Evolutionary conservation across 2,113 vertebrate species (phyloP).

Genomic region (Psophia crepitans): DNA sequence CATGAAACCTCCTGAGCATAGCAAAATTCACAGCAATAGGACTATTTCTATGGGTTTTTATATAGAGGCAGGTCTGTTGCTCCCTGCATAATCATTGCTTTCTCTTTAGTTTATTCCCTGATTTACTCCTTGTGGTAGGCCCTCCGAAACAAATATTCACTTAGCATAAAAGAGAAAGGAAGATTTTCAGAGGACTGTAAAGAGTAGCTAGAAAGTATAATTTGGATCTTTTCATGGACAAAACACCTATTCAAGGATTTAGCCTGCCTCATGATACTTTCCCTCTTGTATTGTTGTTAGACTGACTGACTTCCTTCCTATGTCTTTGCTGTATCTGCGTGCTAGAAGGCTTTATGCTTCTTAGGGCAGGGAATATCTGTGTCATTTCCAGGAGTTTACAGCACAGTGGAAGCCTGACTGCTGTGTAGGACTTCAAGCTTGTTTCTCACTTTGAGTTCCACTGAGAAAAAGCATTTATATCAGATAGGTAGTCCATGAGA

Average conservation of each 20-base stretch:
- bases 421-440: not conserved
- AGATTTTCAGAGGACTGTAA: not conserved
- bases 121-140: not conserved
- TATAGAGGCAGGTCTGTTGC: not conserved
- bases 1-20: not conserved
- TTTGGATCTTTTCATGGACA: not conserved
- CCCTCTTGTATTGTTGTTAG: not conserved
- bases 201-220: not conserved
- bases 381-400: not conserved
- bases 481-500: not conserved
- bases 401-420: not conserved
- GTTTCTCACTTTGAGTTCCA: not conserved
- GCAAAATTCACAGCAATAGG: not conserved
- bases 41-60: not conserved
- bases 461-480: not conserved
- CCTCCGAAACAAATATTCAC: not conserved
- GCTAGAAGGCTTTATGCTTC: not conserved
- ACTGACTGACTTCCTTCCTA: not conserved
- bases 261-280: not conserved
- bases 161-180: not conserved
- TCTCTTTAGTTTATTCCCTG: not conserved
- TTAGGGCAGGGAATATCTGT: not conserved
- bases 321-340: not conserved
- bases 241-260: not conserved
- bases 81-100: not conserved